Evolutionary conservation across 2,888 invertebrate species (phyloP), one percentile per base, ranked within the genome.

Genomic region (Cacoxenus indagator): DNA sequence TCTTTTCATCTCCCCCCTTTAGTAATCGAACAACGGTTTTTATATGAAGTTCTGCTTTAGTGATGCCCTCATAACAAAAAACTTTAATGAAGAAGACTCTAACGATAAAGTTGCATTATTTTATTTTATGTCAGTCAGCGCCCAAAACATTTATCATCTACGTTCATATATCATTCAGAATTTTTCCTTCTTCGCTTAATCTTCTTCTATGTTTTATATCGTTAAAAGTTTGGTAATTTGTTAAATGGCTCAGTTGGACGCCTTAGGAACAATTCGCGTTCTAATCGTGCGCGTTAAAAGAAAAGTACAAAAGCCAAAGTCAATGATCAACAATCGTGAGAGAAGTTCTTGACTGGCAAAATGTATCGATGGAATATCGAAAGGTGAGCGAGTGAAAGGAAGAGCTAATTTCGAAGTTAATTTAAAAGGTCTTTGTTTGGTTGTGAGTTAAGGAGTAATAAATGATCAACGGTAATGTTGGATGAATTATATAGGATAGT

Each of bases 61-160:
- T 37, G 8, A 37, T 37, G 37, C 37, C 5, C 9, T 37, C 37
- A 11, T 4, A 37, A 8, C 8, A 37, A 37, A 37, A 9, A 31
- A 14, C 8, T 37, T 5, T 37, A 37, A 37, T 37, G 37, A 37
- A 37, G 37, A 37, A 37, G n/a, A 37, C 9, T 11, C 37, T 37
- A 51, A 19, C 22, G 51, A 22, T 17, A 22, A 51, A 51, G 22
- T 51, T 17, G 22, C 22, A 19, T 51, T 51, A 6, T 51, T 51
- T 51, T 6, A 51, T 51, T 51, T 51, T 9, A 26, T 55, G 27
- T 55, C 55, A 22, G 55, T 55, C 27, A 26, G 55, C 14, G 27
- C 26, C 26, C 17, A 27, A 27, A 55, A 55, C 55, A 80, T 80
- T 80, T 80, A 80, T 80, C 79, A 80, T 78, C 76, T 75, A 81